Conservation (phyloP, 2,113 vertebrate species). For the Noctilio leporinus region DNA sequence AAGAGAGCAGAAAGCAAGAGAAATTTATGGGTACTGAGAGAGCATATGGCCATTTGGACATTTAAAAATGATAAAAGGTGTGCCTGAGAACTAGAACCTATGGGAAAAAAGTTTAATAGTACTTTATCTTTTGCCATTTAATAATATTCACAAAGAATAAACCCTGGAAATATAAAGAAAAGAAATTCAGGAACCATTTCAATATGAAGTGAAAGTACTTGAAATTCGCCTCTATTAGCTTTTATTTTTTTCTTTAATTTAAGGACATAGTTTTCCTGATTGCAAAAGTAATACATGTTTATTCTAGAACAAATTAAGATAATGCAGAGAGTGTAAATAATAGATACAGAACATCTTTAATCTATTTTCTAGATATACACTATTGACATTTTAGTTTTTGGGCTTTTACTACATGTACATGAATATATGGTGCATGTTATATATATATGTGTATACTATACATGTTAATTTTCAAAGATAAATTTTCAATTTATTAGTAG, state of each 20-base stretch:
- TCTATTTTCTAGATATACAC: background rate
- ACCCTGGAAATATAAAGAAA: background rate
- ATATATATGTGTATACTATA: background rate
- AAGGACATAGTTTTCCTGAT: slow-evolving; percentile 1
- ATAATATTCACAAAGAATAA: background rate
- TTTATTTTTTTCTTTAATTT: too few species aligned
- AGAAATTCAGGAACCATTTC: background rate
- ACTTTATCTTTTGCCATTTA: background rate
- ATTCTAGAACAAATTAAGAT: slow-evolving; percentile 8
- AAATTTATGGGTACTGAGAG: background rate
- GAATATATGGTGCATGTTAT: background rate
- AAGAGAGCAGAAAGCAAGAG: slow-evolving; percentile 15
- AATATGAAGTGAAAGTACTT: background rate
- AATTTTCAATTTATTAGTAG: background rate
- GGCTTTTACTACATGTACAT: background rate
- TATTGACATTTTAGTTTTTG: background rate
- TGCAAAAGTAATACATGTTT: background rate
- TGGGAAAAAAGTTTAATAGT: background rate
- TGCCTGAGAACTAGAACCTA: background rate
- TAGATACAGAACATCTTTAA: background rate
- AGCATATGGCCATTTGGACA: background rate
- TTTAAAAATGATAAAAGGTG: background rate
- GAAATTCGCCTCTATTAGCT: background rate
- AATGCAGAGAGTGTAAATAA: background rate
- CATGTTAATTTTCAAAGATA: background rate